These are phyloP conservation scores for Dasyurus viverrinus DNA, from an alignment of 2,113 vertebrate genomes.

Conservation along the genomic window DNA sequence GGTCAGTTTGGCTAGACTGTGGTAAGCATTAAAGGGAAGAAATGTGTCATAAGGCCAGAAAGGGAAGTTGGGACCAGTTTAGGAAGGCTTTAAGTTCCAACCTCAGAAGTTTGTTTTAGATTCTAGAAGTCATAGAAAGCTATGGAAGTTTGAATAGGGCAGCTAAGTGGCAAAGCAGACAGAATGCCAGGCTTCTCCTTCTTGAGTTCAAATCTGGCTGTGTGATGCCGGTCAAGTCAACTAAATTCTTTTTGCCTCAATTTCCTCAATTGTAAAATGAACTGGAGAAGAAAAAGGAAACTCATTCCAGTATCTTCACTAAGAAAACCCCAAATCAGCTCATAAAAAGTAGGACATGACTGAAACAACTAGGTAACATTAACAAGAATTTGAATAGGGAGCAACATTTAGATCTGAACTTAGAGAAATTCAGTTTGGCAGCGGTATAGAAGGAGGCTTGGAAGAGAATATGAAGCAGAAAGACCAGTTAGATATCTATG, in stretches of 20 bases:
- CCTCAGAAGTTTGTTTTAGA: background rate
- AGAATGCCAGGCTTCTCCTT: background rate
- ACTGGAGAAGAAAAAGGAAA: background rate
- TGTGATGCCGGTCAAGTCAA: background rate
- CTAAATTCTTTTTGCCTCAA: background rate
- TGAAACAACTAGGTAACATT: background rate
- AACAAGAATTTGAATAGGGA: background rate
- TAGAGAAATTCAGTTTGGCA: background rate
- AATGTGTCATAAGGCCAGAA: background rate
- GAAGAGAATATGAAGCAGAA: background rate
- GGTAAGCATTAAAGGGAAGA: background rate
- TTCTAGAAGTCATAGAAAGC: background rate
- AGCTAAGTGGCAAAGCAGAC: too few relatives aligned
- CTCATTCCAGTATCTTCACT: background rate
- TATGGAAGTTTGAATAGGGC: background rate
- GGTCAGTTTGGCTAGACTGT: background rate
- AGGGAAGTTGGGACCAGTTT: background rate
- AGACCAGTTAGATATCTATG: background rate
- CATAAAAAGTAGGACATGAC: background rate
- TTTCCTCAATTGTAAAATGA: background rate
- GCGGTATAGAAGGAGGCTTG: background rate
- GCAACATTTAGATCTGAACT: background rate
- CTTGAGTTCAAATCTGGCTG: background rate
- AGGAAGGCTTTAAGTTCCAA: background rate
- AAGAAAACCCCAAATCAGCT: background rate